Base-by-base conservation (phyloP, 2,888 invertebrate species). In the Oxyteleia sp. region DNA sequence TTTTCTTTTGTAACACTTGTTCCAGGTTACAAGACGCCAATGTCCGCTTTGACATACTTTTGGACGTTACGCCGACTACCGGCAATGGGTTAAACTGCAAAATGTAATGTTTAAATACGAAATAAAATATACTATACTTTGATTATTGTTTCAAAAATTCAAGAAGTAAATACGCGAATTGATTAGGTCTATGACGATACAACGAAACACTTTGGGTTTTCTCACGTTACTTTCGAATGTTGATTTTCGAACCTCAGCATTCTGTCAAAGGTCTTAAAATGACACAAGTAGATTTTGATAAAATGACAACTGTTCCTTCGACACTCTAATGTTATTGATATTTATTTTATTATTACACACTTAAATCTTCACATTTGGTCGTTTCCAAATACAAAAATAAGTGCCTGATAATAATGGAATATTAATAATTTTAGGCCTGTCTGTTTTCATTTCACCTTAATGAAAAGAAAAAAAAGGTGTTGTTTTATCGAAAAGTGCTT, bases 261-360 rank as follows among this genome's bases (percentile, higher is more conserved):
- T 82, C 82, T 82, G 82, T 82, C 82, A 74, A 72, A 82, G 82
- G 78, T 66, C 72, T 68, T 38, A 63, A 78, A 61, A 61, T 29
- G 29, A 61, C 53, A 63, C n/a, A 11, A 26, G 49, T 26, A 64
- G 47, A 66, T 59, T 64, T 45, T 16, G 45, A 29, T 55, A 57
- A 72, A 49, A 38, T 26, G 18, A 41, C 51, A 64, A 59, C n/a
- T 59, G 26, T 45, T 20, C 11, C 47, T 15, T 41, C 75, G 59
- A 59, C 26, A 32, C 57, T 63, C 43, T 55, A 23, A 45, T 63
- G 32, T 63, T 63, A 63, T 13, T 23, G 15, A 57, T 20, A 5
- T 16, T 45, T 29, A 45, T 1, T 23, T 32, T 47, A 69, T 57
- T 69, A 57, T 69, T 45, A 16, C 23, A 57, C 43, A 69, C 45